These are phyloP conservation scores for Temnothorax ravouxi DNA, from an alignment of 2,888 invertebrate genomes.

Conservation along the genomic window DNA sequence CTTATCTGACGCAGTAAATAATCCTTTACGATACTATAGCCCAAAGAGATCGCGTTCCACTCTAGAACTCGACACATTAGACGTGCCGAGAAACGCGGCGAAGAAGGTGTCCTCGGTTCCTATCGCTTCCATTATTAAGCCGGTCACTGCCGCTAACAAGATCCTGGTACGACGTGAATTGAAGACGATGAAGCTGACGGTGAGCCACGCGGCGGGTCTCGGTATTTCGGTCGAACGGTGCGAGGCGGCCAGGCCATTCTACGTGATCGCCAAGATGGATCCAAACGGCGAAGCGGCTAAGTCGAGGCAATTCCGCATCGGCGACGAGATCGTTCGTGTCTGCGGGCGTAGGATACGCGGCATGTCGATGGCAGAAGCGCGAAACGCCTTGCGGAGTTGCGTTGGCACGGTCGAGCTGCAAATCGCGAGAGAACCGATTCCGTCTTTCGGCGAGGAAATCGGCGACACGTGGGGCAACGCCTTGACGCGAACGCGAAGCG, in stretches of 20 bases:
- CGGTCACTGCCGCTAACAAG: constrained; percentile 39
- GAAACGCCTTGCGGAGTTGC: constrained; percentile 78
- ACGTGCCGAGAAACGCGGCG: constrained; percentile 55
- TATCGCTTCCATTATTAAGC: background rate
- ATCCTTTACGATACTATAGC: constrained; percentile 75
- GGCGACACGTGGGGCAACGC: constrained; percentile 81
- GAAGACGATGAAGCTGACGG: constrained; percentile 80
- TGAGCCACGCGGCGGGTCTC: constrained; percentile 74
- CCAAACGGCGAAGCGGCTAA: constrained; percentile 79
- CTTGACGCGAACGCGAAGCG: constrained; percentile 77
- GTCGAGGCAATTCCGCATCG: constrained; percentile 87
- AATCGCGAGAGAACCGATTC: constrained; percentile 81
- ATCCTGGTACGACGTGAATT: constrained; percentile 79
- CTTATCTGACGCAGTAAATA: constrained; percentile 3
- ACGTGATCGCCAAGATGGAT: constrained; percentile 81
- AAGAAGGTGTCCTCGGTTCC: constrained; percentile 63
- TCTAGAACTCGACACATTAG: constrained; percentile 70
- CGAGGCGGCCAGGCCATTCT: constrained; percentile 82
- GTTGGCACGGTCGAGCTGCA: constrained; percentile 80
- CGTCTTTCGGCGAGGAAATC: constrained; percentile 75
- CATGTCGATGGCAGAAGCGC: constrained; percentile 82
- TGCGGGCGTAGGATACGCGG: constrained; percentile 88
- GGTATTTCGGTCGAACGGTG: constrained; percentile 81
- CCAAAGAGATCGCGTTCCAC: constrained; percentile 81
- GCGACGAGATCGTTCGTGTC: constrained; percentile 88